phyloP scores from a whole-genome alignment of 1,140 invertebrate species.

The Homalodisca vitripennis region DNA sequence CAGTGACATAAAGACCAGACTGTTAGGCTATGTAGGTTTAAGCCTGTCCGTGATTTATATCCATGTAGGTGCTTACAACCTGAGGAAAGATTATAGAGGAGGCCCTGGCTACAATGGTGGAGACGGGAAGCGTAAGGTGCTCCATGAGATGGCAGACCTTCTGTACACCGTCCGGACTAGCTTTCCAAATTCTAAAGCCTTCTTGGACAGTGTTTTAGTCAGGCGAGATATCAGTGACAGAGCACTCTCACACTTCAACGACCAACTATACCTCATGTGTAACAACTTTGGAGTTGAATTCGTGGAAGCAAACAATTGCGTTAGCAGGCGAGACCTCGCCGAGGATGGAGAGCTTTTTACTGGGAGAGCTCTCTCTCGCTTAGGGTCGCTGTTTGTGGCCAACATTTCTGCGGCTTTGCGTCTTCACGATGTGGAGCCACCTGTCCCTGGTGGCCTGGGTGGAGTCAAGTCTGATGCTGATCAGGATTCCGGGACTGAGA shows the following conservation, averaged over 20 bases:
- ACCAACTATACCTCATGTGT: slow-evolving; percentile 5
- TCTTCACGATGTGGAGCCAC: too few species aligned
- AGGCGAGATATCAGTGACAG: not conserved
- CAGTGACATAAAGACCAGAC: not conserved
- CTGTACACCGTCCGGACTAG: not conserved
- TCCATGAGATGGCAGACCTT: slow-evolving; percentile 1
- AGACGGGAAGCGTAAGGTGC: not conserved
- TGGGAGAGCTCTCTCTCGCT: not conserved
- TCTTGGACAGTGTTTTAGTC: not conserved
- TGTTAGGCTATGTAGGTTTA: not conserved
- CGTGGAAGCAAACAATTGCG: not conserved
- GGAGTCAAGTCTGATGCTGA: too few species aligned
- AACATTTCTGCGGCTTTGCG: not conserved
- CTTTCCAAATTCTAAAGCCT: not conserved
- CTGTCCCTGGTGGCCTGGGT: too few species aligned
- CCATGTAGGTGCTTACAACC: slow-evolving; percentile 13
- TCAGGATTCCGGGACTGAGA: too few species aligned
- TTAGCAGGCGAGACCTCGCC: not conserved
- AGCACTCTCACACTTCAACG: not conserved
- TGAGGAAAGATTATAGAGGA: not conserved
- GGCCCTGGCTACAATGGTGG: slow-evolving; percentile 5
- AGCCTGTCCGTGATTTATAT: not conserved
- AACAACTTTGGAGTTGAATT: not conserved
- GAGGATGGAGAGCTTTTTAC: not conserved
- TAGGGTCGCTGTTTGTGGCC: not conserved